Conservation (phyloP, 2,113 vertebrate genomes). For the Sinocyclocheilus grahami region DNA sequence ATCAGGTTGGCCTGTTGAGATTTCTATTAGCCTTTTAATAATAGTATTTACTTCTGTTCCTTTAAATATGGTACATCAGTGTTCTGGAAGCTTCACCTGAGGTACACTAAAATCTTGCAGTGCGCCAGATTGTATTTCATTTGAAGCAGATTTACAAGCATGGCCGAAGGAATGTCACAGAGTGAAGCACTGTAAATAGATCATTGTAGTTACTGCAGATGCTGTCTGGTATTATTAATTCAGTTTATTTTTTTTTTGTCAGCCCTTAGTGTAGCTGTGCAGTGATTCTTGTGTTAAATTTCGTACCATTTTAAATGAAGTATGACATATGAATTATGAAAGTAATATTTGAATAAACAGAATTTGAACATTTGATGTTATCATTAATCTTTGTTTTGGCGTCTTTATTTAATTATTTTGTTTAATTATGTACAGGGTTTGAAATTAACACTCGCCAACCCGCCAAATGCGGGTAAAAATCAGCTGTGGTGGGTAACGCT, state of each 20-base stretch:
- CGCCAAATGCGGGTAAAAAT: too few relatives aligned
- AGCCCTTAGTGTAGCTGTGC: not conserved
- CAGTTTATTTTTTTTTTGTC: constrained; percentile 4
- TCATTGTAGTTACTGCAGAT: not conserved
- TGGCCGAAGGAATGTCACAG: not conserved
- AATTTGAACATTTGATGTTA: not conserved
- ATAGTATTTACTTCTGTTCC: not conserved
- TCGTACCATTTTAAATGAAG: constrained; percentile 9
- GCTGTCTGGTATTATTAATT: constrained; percentile 2
- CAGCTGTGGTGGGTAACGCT: too few relatives aligned
- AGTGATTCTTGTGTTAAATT: not conserved
- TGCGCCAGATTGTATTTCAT: not conserved
- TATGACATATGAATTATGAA: not conserved
- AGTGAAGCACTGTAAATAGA: not conserved
- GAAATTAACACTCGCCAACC: too few relatives aligned
- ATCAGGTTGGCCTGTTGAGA: not conserved
- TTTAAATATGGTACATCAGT: not conserved
- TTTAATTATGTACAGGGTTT: not conserved
- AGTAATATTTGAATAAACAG: constrained; percentile 11
- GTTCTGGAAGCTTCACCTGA: not conserved
- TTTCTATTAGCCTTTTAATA: not conserved
- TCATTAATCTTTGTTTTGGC: not conserved
- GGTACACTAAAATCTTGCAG: not conserved
- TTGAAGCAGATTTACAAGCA: constrained; percentile 11
- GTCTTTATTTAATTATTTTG: not conserved